A percentile compares a stretch with the other conserved stretches of the same genome.
These are phyloP conservation scores for Drosophila affinis DNA, from an alignment of 2,888 invertebrate species.

Conservation along the genomic window DNA sequence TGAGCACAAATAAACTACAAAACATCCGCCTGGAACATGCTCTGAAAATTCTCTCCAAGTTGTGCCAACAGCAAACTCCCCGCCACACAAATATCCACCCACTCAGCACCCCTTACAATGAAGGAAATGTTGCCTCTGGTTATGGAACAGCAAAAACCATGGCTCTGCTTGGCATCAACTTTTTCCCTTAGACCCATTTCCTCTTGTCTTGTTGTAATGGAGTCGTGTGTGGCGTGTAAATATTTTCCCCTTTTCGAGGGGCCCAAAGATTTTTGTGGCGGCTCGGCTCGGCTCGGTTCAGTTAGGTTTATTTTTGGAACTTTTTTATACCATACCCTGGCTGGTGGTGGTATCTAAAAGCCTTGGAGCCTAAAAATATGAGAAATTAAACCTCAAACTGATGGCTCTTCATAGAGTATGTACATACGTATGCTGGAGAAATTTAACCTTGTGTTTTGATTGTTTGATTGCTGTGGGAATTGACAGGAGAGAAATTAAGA, in stretches of 20 bases:
- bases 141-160: conserved; percentile 31
- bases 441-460: too few species aligned
- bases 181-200: background rate
- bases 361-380: too few species aligned
- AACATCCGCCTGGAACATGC: conserved; percentile 25
- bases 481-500: too few species aligned
- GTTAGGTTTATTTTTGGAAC: conserved; percentile 17
- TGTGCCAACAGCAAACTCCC: conserved; percentile 4
- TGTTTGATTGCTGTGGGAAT: background rate
- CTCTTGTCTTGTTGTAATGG: conserved; percentile 49
- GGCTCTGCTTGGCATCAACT: conserved; percentile 5
- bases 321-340: conserved; percentile 3
- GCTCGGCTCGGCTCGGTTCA: too few species aligned
- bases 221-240: conserved; percentile 45
- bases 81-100: too few species aligned
- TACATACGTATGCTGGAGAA: background rate
- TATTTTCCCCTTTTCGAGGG: conserved; percentile 26
- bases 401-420: conserved; percentile 6
- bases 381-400: conserved; percentile 12
- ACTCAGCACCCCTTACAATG: background rate
- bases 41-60: conserved; percentile 38
- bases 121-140: conserved; percentile 43
- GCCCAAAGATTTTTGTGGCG: conserved; percentile 30
- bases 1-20: conserved; percentile 29
- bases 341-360: too few species aligned